These are phyloP conservation scores for Indicator indicator DNA, from an alignment of 2,113 vertebrate genomes.

Conservation along the genomic window DNA sequence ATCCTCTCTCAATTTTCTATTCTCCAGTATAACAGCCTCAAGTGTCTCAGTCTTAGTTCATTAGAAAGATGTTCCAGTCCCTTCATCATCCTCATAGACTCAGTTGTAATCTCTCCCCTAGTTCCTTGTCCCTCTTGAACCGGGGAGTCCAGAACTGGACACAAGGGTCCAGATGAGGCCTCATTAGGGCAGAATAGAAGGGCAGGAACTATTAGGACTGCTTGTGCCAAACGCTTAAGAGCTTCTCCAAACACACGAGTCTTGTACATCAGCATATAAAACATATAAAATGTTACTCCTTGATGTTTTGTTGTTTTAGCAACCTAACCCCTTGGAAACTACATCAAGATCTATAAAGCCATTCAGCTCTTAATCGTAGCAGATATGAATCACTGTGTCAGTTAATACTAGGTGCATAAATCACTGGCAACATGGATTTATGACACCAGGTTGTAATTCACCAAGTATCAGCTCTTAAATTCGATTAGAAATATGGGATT, in stretches of 20 bases:
- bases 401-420: constrained; percentile 53
- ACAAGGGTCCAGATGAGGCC: too few relatives aligned
- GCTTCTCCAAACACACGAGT: not conserved
- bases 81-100: too few relatives aligned
- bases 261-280: not conserved
- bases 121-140: too few relatives aligned
- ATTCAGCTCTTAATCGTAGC: constrained; percentile 53
- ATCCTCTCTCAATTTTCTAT: too few relatives aligned
- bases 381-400: constrained; percentile 66
- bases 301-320: constrained; percentile 49
- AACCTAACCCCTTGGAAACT: constrained; percentile 44
- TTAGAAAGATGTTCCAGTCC: too few relatives aligned
- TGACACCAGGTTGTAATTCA: constrained; percentile 47
- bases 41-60: too few relatives aligned
- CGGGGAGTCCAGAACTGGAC: too few relatives aligned
- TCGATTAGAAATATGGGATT: constrained; percentile 55
- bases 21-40: too few relatives aligned
- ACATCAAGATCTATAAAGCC: constrained; percentile 53
- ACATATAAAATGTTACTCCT: constrained; percentile 14
- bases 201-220: not conserved
- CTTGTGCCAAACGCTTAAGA: not conserved
- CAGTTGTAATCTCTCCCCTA: too few relatives aligned
- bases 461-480: constrained; percentile 48
- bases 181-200: too few relatives aligned
- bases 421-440: constrained; percentile 49